Base-by-base conservation (phyloP, 2,113 vertebrate species). In the Megatriorchis doriae region DNA sequence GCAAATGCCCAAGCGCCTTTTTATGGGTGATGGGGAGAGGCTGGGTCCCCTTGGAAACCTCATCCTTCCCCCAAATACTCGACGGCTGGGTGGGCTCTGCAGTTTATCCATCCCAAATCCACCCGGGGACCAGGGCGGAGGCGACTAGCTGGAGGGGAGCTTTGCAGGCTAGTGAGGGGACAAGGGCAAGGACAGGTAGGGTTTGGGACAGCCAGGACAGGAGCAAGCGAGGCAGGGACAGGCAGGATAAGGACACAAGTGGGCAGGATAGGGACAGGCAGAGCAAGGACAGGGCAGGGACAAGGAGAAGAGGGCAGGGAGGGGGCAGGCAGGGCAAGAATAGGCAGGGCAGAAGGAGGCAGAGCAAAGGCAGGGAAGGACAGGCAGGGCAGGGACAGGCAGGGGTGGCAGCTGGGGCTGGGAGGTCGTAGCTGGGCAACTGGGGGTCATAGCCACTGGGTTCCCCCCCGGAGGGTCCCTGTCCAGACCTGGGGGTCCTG, bases 111-210 rank as follows among this genome's bases (percentile, higher is more conserved):
- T 2, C 79, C 79, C 40, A 20, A 29, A 42, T 0, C 43, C 71
- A 1, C 3, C 6, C 0, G 1, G 38, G 66, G 22, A 13, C 4
- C 62, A 3, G n/a, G 22, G 21, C 38, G 32, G 45, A 17, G 52
- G 21, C 4, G 6, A 0, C 4, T 0, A 10, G 13, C 53, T 4
- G 62, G 14, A 21, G 34, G 38, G 27, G 27, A 63, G 34, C 17
- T 26, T 16, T 12, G 42, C 16, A 11, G 22, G 20, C 9, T 9
- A 7, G 38, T 2, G 50, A 63, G 52, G 47, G 72, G 20, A 15
- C 72, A 8, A 42, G 43, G 5, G 3, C 52, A 11, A 47, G 59
- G 32, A 23, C 22, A 48, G 61, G 55, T 13, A 42, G 3, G 32
- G n/a, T 13, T 0, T 25, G 36, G 36, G 19, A 25, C 63, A 43